Evolutionary conservation across 2,797 vertebrate genomes (phyloP).

Genomic region (Spinus pinus): DNA sequence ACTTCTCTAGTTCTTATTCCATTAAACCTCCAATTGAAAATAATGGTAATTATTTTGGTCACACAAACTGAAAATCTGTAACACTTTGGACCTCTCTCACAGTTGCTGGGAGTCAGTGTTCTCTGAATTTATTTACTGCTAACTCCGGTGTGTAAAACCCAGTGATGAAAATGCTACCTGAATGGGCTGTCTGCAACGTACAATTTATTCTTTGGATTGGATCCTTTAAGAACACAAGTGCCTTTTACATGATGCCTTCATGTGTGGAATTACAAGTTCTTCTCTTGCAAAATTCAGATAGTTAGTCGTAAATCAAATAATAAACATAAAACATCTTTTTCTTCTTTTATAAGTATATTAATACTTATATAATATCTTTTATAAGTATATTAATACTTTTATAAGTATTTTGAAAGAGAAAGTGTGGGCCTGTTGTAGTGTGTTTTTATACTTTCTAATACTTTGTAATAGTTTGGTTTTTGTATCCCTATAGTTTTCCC

Average conservation of each 20-base stretch:
- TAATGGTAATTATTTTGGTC: not conserved
- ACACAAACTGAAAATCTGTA: not conserved
- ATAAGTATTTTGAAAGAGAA: not conserved
- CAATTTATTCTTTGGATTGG: not conserved
- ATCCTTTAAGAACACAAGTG: not conserved
- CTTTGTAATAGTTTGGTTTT: too few species aligned
- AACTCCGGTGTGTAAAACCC: not conserved
- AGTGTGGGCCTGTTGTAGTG: not conserved
- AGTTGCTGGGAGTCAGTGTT: not conserved
- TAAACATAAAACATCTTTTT: not conserved
- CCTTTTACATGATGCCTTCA: not conserved
- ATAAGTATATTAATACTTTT: too few species aligned
- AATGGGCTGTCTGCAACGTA: not conserved
- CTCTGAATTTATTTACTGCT: not conserved
- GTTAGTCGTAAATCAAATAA: not conserved
- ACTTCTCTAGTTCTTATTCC: not conserved
- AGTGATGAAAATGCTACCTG: not conserved
- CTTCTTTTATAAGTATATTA: not conserved
- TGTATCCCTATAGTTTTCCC: too few species aligned
- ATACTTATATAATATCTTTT: too few species aligned
- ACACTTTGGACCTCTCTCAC: not conserved
- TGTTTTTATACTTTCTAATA: too few species aligned
- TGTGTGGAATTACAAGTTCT: not conserved
- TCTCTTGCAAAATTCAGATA: not conserved
- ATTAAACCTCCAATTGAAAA: not conserved